Evolutionary conservation across 1,140 invertebrate species (phyloP).

Genomic region (Lucilia sericata): DNA sequence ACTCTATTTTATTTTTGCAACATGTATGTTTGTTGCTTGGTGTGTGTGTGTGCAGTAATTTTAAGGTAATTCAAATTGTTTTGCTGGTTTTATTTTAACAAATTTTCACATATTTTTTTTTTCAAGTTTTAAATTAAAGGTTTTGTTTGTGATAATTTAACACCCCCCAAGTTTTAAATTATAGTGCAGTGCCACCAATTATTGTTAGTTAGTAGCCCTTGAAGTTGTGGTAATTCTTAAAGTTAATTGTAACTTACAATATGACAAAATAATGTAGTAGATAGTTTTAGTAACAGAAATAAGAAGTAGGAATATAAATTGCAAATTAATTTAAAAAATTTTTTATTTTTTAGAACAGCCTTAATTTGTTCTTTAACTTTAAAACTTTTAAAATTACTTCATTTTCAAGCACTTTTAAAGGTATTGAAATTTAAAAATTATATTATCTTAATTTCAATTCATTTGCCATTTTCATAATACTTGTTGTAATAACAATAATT

Average conservation of each 20-base stretch:
- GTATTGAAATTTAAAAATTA: not conserved
- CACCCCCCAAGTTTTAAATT: conserved; percentile 1
- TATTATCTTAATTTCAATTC: conserved; percentile 3
- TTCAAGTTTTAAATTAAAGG: not conserved
- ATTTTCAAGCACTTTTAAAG: not conserved
- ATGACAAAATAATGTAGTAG: too few species aligned
- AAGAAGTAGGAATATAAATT: too few species aligned
- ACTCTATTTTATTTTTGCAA: conserved; percentile 17
- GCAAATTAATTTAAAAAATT: too few species aligned
- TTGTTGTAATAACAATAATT: not conserved
- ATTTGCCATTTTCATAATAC: conserved; percentile 4
- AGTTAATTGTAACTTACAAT: not conserved
- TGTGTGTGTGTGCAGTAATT: not conserved
- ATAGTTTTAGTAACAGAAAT: too few species aligned
- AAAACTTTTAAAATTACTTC: not conserved
- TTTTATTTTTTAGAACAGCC: too few species aligned
- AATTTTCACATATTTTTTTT: conserved; percentile 10
- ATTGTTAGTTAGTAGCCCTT: not conserved
- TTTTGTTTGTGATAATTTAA: not conserved
- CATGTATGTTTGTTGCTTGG: not conserved
- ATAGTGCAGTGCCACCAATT: not conserved
- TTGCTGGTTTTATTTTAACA: not conserved
- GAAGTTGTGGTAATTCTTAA: not conserved
- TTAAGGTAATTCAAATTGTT: not conserved
- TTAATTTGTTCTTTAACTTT: too few species aligned